Evolutionary conservation across 2,888 invertebrate species (phyloP).

Genomic region (Heteropelma amictum): DNA sequence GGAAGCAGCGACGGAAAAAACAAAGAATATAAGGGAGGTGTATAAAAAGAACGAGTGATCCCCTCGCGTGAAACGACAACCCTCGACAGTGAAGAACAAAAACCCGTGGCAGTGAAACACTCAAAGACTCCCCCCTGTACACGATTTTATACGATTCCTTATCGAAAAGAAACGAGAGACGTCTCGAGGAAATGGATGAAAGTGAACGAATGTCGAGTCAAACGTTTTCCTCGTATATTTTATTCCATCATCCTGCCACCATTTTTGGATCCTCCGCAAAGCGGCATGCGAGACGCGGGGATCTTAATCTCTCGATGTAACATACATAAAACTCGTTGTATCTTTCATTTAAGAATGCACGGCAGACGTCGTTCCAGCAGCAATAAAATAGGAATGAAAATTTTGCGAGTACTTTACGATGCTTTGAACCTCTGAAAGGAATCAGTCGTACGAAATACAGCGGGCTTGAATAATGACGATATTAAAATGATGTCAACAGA

Average conservation of each 20-base stretch:
- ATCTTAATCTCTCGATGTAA: slow-evolving; percentile 1
- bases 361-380: too few relatives aligned
- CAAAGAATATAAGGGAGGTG: too few relatives aligned
- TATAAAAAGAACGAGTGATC: slow-evolving; percentile 9
- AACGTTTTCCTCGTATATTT: background rate
- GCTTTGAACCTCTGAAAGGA: too few relatives aligned
- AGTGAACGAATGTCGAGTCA: background rate
- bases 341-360: background rate
- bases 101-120: slow-evolving; percentile 10
- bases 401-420: too few relatives aligned
- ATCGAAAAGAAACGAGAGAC: slow-evolving; percentile 4
- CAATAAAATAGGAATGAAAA: too few relatives aligned
- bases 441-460: too few relatives aligned
- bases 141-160: slow-evolving; percentile 26
- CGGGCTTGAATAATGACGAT: too few relatives aligned
- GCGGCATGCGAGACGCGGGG: background rate
- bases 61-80: slow-evolving; percentile 45
- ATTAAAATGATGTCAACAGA: too few relatives aligned
- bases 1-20: slow-evolving; percentile 9
- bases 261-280: background rate
- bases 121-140: background rate
- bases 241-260: background rate
- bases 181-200: background rate
- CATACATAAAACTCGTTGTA: background rate
- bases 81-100: slow-evolving; percentile 24